Evolutionary conservation across 2,113 vertebrate species (phyloP).

Genomic region (Myrmophylax atrothorax): DNA sequence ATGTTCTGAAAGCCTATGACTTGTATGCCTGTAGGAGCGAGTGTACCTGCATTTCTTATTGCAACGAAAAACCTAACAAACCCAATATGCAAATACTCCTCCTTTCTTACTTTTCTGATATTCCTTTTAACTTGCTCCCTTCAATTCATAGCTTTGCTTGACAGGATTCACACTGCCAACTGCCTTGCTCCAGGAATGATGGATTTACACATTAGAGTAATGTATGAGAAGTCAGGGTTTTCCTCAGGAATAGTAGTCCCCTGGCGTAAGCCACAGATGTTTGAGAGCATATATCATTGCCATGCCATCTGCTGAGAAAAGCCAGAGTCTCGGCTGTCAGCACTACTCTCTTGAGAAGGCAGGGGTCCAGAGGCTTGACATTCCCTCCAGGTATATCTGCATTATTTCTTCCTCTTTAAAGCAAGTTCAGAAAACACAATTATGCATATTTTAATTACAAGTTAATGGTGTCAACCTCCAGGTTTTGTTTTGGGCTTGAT

Average conservation of each 20-base stretch:
- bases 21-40: background rate
- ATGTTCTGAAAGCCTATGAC: background rate
- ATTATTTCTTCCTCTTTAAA: background rate
- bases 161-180: background rate
- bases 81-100: background rate
- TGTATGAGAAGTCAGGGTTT: background rate
- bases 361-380: background rate
- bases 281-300: background rate
- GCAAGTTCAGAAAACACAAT: background rate
- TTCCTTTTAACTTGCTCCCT: background rate
- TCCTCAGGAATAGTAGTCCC: background rate
- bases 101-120: background rate
- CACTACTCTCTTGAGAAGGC: background rate
- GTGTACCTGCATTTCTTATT: background rate
- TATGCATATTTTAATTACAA: background rate
- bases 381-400: background rate
- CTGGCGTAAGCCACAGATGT: background rate
- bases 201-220: accelerated
- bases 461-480: background rate
- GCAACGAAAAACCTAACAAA: background rate
- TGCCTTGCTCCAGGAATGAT: background rate
- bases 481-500: background rate
- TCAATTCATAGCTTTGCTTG: background rate
- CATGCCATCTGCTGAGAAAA: background rate
- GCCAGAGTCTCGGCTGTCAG: background rate